Conservation (phyloP, 2,113 vertebrate species). For the Callorhinus ursinus region DNA sequence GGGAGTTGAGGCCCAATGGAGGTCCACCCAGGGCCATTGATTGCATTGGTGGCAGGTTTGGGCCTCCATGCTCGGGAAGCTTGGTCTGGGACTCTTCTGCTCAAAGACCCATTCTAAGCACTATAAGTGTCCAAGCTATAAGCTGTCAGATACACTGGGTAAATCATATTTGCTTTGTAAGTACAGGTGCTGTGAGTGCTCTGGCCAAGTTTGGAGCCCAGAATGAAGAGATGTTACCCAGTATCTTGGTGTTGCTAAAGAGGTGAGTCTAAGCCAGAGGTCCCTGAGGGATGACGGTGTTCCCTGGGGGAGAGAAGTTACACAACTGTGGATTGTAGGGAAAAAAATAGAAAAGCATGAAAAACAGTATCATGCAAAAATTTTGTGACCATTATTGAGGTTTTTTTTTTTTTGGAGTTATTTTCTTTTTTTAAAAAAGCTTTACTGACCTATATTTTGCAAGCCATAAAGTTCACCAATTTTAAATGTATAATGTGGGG, state of each 20-base stretch:
- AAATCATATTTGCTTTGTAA: not conserved
- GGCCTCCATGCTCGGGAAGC: not conserved
- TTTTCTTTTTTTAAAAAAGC: not conserved
- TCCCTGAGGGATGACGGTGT: too few species aligned
- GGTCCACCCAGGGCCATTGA: not conserved
- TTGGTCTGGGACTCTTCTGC: not conserved
- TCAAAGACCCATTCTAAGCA: not conserved
- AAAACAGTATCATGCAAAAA: not conserved
- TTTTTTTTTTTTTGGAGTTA: not conserved
- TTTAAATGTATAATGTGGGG: not conserved
- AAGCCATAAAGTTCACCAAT: not conserved
- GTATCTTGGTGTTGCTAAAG: conserved; percentile 88
- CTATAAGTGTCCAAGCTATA: fast-evolving
- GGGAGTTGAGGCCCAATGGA: not conserved
- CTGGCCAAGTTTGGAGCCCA: conserved; percentile 91
- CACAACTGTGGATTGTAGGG: not conserved
- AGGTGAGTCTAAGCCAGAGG: conserved; percentile 79
- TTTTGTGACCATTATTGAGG: not conserved
- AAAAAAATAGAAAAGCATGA: not conserved
- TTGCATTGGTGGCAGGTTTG: not conserved
- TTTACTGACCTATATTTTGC: not conserved
- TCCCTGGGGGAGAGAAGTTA: not conserved
- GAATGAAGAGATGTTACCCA: conserved; percentile 90
- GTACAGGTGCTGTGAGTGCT: conserved; percentile 89
- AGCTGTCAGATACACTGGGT: not conserved